Conservation (phyloP, 2,888 invertebrate genomes). For the Drosophila setosimentum region DNA sequence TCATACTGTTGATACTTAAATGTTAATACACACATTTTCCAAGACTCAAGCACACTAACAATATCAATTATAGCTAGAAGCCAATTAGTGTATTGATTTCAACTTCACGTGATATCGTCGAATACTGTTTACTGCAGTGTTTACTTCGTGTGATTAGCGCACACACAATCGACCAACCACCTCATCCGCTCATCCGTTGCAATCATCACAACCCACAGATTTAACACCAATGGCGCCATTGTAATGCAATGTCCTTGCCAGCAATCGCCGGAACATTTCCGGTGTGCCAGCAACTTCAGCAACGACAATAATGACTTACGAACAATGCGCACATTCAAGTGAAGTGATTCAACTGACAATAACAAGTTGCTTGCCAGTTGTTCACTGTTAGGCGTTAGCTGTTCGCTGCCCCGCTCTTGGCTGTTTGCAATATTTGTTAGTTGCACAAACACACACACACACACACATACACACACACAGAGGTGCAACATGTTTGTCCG, state of each 20-base stretch:
- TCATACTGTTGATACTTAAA: neutral
- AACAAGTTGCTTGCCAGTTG: conserved; percentile 55
- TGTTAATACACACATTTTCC: neutral
- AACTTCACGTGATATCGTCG: conserved; percentile 2
- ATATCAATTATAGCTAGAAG: conserved; percentile 11
- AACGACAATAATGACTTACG: conserved; percentile 49
- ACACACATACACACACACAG: neutral
- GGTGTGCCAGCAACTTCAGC: conserved; percentile 30
- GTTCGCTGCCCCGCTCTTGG: conserved; percentile 12
- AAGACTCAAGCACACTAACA: neutral
- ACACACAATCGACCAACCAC: neutral
- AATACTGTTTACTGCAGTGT: conserved; percentile 8
- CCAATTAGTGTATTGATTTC: conserved; percentile 39
- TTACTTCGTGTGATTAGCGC: conserved; percentile 24
- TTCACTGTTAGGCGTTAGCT: conserved; percentile 13
- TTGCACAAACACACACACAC: neutral
- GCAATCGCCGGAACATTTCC: conserved; percentile 37
- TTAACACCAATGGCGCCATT: conserved; percentile 19
- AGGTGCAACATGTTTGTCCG: conserved; percentile 57
- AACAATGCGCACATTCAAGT: conserved; percentile 53
- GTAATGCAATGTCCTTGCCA: conserved; percentile 27
- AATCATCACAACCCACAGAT: neutral
- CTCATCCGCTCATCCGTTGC: neutral
- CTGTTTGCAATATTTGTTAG: conserved; percentile 20
- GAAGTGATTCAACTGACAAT: conserved; percentile 65